A percentile compares a stretch with the other conserved stretches of the same genome.
These are phyloP conservation scores for Cosmia pyralina DNA, from an alignment of 2,888 invertebrate genomes.

Conservation along the genomic window DNA sequence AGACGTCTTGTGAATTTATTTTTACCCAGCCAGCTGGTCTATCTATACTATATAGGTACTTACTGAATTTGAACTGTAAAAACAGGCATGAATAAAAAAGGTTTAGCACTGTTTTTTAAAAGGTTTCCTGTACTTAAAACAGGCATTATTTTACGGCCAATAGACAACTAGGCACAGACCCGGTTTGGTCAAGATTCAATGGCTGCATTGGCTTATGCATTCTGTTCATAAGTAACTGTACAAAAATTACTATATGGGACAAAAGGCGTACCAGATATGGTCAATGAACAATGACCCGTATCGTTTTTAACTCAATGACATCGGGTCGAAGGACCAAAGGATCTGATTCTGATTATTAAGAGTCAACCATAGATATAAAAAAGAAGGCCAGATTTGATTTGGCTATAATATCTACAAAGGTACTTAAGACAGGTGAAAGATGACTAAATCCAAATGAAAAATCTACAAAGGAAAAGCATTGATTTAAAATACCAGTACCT, in stretches of 20 bases:
- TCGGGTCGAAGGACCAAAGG: slow-evolving; percentile 1
- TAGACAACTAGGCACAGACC: slow-evolving; percentile 1
- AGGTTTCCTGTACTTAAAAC: not conserved
- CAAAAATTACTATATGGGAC: not conserved
- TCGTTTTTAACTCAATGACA: slow-evolving; percentile 7
- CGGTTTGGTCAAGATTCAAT: slow-evolving; percentile 7
- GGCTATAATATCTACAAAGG: not conserved
- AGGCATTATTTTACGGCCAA: not conserved
- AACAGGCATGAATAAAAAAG: no score
- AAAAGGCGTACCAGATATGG: not conserved
- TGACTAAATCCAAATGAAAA: not conserved
- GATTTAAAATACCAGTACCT: slow-evolving; percentile 9
- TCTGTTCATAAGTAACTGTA: no score
- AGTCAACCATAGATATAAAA: not conserved
- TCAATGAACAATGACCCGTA: slow-evolving; percentile 10
- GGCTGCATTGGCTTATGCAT: not conserved
- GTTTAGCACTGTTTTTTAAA: not conserved
- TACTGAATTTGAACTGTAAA: not conserved
- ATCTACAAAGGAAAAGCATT: not conserved
- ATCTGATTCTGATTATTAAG: slow-evolving; percentile 2
- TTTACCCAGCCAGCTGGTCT: not conserved
- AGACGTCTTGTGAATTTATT: not conserved
- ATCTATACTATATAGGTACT: no score
- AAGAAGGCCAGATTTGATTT: no score
- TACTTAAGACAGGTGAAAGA: not conserved